phyloP scores from a whole-genome alignment of 1,140 invertebrate genomes.

The Cephus cinctus region DNA sequence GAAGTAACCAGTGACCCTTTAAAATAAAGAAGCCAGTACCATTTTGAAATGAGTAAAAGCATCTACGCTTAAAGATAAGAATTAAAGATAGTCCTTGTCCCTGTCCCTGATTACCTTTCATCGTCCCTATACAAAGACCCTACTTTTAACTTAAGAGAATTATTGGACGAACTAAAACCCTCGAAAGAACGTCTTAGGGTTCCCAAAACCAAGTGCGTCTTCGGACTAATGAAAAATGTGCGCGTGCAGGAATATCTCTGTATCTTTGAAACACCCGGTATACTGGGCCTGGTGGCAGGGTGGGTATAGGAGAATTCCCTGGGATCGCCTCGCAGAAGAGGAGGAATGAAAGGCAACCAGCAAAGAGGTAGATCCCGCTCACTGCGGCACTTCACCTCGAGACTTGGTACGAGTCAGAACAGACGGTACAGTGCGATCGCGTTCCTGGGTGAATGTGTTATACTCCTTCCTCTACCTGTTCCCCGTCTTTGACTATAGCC shows the following conservation, averaged over 20 bases:
- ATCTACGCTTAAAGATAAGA: too few species aligned
- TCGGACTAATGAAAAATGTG: neutral
- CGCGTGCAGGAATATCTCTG: constrained; percentile 1
- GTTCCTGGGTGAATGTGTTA: constrained; percentile 9
- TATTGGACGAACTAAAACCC: neutral
- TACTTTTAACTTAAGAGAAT: too few species aligned
- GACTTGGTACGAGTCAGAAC: constrained; percentile 32
- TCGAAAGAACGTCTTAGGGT: neutral
- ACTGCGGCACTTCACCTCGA: constrained; percentile 37
- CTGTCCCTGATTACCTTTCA: too few species aligned
- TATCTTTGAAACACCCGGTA: constrained; percentile 25
- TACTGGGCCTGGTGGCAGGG: constrained; percentile 25
- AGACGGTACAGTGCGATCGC: constrained; percentile 18
- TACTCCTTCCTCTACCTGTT: constrained; percentile 1
- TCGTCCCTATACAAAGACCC: too few species aligned
- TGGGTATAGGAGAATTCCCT: constrained; percentile 32
- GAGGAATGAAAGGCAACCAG: constrained; percentile 14
- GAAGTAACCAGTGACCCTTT: too few species aligned
- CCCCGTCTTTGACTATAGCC: neutral
- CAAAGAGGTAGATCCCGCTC: constrained; percentile 31
- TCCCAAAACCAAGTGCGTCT: neutral
- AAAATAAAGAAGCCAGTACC: too few species aligned
- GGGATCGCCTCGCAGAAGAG: constrained; percentile 18
- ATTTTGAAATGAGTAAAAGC: too few species aligned
- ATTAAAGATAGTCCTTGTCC: too few species aligned